Evolutionary conservation across 2,113 vertebrate genomes (phyloP).

Genomic region (Tetrax tetrax): DNA sequence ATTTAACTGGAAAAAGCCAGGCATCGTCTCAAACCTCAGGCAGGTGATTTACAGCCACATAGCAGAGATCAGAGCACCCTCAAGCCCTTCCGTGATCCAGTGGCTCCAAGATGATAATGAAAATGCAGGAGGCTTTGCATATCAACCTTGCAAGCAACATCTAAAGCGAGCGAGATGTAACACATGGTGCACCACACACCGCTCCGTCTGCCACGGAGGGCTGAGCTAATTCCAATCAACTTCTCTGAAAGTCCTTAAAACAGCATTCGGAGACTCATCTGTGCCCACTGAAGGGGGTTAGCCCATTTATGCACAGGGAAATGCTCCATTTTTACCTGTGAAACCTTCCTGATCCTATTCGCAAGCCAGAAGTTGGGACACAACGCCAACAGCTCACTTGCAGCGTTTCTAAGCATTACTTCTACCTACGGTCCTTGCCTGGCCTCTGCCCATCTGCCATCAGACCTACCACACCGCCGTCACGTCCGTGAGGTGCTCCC

Average conservation of each 20-base stretch:
- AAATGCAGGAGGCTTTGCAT: neutral
- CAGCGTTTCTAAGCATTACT: neutral
- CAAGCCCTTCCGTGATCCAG: neutral
- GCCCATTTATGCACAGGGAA: neutral
- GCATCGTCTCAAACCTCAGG: rapidly evolving
- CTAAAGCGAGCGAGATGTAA: neutral
- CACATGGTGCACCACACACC: rapidly evolving
- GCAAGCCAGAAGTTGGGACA: neutral
- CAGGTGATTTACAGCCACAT: neutral
- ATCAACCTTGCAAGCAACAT: neutral
- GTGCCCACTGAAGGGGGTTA: neutral
- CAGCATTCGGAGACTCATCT: neutral
- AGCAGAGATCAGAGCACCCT: neutral
- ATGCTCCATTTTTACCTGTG: neutral
- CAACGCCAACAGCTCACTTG: rapidly evolving
- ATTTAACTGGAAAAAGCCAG: neutral
- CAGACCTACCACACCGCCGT: neutral
- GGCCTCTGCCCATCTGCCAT: neutral
- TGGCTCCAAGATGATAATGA: neutral
- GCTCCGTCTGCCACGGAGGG: neutral
- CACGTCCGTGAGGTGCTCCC: neutral
- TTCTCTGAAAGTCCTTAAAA: neutral
- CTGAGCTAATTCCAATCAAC: neutral
- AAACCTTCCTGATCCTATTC: neutral
- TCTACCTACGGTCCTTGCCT: neutral